phyloP scores from a whole-genome alignment of 2,797 vertebrate genomes.

The Spea hammondii region DNA sequence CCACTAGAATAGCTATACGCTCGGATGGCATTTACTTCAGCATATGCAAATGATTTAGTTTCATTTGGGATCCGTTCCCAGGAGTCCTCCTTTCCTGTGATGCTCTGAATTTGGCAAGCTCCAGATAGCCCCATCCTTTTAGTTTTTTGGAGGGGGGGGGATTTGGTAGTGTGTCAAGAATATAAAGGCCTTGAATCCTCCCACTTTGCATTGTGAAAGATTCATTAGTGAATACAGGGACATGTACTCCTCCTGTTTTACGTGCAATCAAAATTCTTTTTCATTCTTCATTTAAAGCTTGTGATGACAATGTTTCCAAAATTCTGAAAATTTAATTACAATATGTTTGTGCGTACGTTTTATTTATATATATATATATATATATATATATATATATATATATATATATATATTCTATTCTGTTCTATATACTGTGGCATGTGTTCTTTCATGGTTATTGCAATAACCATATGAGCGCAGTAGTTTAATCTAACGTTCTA shows the following conservation, averaged over 20 bases:
- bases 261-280: not conserved
- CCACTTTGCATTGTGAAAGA: conserved; percentile 38
- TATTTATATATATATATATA: conserved; percentile 2
- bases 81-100: conserved; percentile 71
- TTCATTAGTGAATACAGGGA: conserved; percentile 25
- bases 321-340: not conserved
- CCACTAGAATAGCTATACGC: conserved; percentile 68
- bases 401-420: not conserved
- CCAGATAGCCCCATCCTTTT: conserved; percentile 49
- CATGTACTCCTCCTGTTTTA: not conserved
- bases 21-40: conserved; percentile 71
- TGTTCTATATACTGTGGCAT: not conserved
- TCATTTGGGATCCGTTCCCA: conserved; percentile 81
- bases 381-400: not conserved
- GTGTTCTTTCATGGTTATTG: not conserved
- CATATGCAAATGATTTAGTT: conserved; percentile 82
- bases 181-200: conserved; percentile 47
- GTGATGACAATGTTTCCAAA: no score
- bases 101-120: conserved; percentile 75
- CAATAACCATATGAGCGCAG: no score
- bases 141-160: conserved; percentile 4
- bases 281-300: not conserved
- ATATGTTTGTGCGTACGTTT: not conserved
- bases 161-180: conserved; percentile 55
- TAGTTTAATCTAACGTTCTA: no score